Evolutionary conservation across 2,113 vertebrate species (phyloP).

Genomic region (Melanocharis versteri): DNA sequence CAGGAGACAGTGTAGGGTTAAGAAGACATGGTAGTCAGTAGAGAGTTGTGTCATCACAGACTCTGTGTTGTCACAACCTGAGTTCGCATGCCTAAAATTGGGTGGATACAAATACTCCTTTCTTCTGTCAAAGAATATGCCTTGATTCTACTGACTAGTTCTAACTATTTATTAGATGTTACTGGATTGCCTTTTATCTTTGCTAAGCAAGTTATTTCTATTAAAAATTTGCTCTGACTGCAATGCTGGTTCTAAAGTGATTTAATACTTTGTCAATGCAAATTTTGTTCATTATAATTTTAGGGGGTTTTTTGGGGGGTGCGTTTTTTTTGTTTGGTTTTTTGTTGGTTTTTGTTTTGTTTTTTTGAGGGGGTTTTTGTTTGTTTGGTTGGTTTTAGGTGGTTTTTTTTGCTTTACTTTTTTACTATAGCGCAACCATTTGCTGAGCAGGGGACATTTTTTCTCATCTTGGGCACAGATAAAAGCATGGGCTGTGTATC

Average conservation of each 20-base stretch:
- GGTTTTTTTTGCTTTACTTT: neutral
- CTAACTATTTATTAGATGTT: neutral
- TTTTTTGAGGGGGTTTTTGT: too few relatives aligned
- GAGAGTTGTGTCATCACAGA: neutral
- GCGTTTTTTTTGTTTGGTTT: too few relatives aligned
- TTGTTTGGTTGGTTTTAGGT: too few relatives aligned
- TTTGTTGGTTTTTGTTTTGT: neutral
- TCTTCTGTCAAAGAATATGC: neutral
- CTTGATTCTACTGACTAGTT: neutral
- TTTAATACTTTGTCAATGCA: neutral
- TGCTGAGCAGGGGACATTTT: neutral
- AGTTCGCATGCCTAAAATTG: neutral
- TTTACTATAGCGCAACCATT: neutral
- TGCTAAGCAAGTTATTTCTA: neutral
- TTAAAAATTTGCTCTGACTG: neutral
- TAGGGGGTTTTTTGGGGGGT: neutral
- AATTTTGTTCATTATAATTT: neutral
- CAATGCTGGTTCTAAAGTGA: neutral
- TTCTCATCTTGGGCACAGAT: neutral
- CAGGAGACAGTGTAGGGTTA: neutral
- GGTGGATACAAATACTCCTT: neutral
- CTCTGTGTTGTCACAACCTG: neutral
- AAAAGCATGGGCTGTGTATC: neutral
- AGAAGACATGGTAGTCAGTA: neutral
- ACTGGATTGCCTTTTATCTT: neutral